These are phyloP conservation scores for Tethea ocularis DNA, from an alignment of 2,888 invertebrate genomes.

Conservation along the genomic window DNA sequence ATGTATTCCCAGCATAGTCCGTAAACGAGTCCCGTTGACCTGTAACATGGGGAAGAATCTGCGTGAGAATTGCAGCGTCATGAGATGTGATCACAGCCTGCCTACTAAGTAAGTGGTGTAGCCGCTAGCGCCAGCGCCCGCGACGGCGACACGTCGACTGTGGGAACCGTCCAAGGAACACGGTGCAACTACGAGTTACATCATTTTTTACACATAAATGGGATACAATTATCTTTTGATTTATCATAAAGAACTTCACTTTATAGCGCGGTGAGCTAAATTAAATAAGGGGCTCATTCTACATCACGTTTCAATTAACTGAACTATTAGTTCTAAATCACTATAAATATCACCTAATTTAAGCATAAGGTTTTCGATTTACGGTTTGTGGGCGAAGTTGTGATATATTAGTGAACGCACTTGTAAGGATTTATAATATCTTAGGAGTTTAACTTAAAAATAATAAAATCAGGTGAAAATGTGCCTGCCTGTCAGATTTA, in stretches of 20 bases:
- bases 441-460: too few species aligned
- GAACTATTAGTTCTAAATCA: too few species aligned
- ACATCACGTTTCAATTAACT: too few species aligned
- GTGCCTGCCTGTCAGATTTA: too few species aligned
- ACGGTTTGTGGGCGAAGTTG: too few species aligned
- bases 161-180: background rate
- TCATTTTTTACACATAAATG: background rate
- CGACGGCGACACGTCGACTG: background rate
- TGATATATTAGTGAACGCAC: too few species aligned
- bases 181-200: background rate
- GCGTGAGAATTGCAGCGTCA: slow-evolving; percentile 60
- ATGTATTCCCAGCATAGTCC: background rate
- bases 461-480: too few species aligned
- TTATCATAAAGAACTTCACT: background rate
- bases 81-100: background rate
- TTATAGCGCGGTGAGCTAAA: too few species aligned
- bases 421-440: too few species aligned
- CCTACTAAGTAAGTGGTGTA: background rate
- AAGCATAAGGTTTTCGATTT: too few species aligned
- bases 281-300: too few species aligned
- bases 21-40: slow-evolving; percentile 12
- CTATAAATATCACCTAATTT: too few species aligned
- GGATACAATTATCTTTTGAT: background rate
- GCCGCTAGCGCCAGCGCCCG: background rate
- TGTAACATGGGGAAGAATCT: slow-evolving; percentile 32